phyloP scores from a whole-genome alignment of 2,888 invertebrate species.

The Tipula unca region DNA sequence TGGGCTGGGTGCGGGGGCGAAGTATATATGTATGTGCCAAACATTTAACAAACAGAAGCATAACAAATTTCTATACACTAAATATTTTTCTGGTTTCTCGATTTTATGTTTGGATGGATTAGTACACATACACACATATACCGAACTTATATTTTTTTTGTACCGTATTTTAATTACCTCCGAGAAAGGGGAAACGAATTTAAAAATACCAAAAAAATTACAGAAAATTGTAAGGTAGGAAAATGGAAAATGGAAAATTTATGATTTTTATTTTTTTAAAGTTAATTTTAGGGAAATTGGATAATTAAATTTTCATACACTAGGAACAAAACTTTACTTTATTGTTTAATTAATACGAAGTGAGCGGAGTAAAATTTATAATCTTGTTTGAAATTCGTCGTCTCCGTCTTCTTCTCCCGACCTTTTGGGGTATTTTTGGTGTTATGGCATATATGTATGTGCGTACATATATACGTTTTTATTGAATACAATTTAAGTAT shows the following conservation, averaged over 20 bases:
- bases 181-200: not conserved
- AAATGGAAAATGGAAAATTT: not conserved
- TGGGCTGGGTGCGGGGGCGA: not conserved
- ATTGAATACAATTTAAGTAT: no score
- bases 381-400: not conserved
- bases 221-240: not conserved
- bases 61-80: not conserved
- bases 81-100: not conserved
- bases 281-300: not conserved
- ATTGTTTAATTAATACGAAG: conserved; percentile 2
- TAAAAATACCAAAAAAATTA: not conserved
- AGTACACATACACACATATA: not conserved
- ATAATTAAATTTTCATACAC: conserved; percentile 8
- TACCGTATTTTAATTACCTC: not conserved
- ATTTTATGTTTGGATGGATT: not conserved
- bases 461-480: not conserved
- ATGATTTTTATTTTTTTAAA: conserved; percentile 14
- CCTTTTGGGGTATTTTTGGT: not conserved
- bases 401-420: not conserved
- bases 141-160: not conserved
- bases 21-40: not conserved
- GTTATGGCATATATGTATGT: not conserved
- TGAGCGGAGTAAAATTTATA: not conserved
- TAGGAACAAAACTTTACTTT: not conserved
- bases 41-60: not conserved